Conservation (phyloP, 2,113 vertebrate species). For the Capreolus pygargus region DNA sequence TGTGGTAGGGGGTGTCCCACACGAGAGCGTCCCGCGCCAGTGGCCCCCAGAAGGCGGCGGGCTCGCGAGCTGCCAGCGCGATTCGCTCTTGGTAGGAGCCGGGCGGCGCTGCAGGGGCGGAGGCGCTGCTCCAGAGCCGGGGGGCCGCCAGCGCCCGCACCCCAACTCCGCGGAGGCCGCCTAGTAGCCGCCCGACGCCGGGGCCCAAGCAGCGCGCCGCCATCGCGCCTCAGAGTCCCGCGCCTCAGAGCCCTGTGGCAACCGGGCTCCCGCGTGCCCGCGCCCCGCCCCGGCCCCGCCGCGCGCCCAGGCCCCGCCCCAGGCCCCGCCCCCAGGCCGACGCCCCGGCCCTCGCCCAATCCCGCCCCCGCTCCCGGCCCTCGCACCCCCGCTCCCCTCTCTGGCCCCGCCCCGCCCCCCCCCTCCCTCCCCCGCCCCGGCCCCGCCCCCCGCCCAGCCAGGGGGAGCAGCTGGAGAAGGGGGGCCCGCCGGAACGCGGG, state of each 20-base stretch:
- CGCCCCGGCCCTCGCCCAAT: not conserved
- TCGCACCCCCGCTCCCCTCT: not conserved
- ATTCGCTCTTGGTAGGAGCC: constrained; percentile 77
- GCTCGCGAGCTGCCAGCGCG: constrained; percentile 83
- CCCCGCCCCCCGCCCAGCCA: not conserved
- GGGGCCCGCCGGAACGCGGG: rapidly evolving
- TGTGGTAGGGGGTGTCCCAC: constrained; percentile 86
- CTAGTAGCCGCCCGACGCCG: not conserved
- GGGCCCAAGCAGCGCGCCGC: constrained; percentile 27
- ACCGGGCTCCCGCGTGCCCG: rapidly evolving
- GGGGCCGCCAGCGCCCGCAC: not conserved
- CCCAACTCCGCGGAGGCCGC: not conserved
- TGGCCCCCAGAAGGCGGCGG: constrained; percentile 88
- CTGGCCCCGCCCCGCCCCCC: not conserved
- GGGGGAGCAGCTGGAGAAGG: too few relatives aligned
- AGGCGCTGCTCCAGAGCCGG: not conserved
- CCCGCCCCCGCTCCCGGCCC: not conserved
- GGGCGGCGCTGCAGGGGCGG: not conserved
- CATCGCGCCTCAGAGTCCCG: constrained; percentile 6
- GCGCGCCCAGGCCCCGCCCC: constrained; percentile 44
- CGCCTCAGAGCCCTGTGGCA: not conserved
- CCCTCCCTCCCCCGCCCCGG: not conserved
- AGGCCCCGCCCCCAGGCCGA: constrained; percentile 16
- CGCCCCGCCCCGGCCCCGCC: not conserved
- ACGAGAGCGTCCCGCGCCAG: constrained; percentile 82